Conservation (phyloP, 1,140 invertebrate genomes). For the Zeugodacus cucurbitae region DNA sequence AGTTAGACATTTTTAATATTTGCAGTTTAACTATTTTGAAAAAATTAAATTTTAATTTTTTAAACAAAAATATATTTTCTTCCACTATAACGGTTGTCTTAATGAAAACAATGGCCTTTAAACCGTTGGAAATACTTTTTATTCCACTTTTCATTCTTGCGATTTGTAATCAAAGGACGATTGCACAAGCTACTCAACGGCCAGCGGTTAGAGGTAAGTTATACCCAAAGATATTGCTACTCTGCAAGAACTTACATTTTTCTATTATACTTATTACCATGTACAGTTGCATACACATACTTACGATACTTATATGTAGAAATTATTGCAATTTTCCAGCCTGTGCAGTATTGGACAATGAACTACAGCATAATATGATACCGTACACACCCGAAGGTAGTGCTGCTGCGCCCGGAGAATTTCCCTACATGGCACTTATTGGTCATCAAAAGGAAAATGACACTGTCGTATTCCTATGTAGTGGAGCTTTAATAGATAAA, state of each 20-base stretch:
- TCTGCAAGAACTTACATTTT: too few relatives aligned
- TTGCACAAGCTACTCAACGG: background rate
- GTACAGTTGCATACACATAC: too few relatives aligned
- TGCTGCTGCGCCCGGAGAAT: background rate
- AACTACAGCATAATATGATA: background rate
- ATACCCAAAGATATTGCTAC: background rate
- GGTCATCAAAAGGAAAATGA: background rate
- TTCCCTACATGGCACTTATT: background rate
- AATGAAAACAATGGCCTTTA: background rate
- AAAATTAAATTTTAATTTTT: too few relatives aligned
- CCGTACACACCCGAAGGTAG: background rate
- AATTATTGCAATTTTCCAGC: background rate
- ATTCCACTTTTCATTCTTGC: too few relatives aligned
- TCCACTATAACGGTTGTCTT: too few relatives aligned
- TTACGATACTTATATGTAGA: background rate
- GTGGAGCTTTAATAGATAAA: background rate
- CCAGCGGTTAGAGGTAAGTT: background rate
- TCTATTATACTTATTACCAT: too few relatives aligned
- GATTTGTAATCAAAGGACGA: background rate
- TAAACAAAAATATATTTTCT: too few relatives aligned
- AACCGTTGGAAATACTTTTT: too few relatives aligned
- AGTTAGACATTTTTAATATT: too few relatives aligned
- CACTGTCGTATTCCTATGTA: background rate
- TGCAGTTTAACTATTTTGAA: too few relatives aligned
- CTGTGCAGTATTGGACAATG: background rate